Evolutionary conservation across 2,113 vertebrate species (phyloP).

Genomic region (Gambusia holbrooki): DNA sequence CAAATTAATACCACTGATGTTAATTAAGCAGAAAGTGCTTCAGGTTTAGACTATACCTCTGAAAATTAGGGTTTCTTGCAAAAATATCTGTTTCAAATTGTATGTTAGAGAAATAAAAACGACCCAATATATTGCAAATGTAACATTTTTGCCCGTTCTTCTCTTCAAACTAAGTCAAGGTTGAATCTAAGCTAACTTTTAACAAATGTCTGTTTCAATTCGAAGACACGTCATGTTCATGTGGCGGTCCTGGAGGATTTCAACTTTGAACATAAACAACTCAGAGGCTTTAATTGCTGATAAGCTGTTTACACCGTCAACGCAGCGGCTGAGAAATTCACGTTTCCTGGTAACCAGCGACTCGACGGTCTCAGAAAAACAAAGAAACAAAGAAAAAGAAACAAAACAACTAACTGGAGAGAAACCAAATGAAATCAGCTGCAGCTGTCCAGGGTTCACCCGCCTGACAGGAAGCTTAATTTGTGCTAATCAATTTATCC

Average conservation of each 20-base stretch:
- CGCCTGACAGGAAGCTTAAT: constrained; percentile 41
- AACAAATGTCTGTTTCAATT: neutral
- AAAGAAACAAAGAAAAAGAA: constrained; percentile 21
- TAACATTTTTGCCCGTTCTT: too few species aligned
- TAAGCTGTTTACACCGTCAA: constrained; percentile 18
- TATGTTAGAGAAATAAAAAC: neutral
- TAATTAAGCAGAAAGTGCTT: neutral
- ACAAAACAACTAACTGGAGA: constrained; percentile 33
- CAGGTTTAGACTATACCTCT: neutral
- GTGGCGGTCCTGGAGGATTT: constrained; percentile 5
- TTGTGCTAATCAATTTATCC: constrained; percentile 48
- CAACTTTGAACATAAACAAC: constrained; percentile 29
- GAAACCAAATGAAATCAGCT: constrained; percentile 48
- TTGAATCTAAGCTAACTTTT: neutral
- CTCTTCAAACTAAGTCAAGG: neutral
- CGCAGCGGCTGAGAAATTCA: constrained; percentile 14
- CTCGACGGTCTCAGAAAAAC: constrained; percentile 13
- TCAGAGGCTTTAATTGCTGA: constrained; percentile 10
- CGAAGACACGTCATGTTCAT: constrained; percentile 1
- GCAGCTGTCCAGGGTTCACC: constrained; percentile 18
- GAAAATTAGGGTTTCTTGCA: neutral
- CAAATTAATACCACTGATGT: neutral
- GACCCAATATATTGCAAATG: neutral
- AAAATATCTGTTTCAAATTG: neutral
- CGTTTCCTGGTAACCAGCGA: constrained; percentile 29